phyloP scores from a whole-genome alignment of 2,113 vertebrate genomes.

The cattle (Bos taurus) region DNA sequence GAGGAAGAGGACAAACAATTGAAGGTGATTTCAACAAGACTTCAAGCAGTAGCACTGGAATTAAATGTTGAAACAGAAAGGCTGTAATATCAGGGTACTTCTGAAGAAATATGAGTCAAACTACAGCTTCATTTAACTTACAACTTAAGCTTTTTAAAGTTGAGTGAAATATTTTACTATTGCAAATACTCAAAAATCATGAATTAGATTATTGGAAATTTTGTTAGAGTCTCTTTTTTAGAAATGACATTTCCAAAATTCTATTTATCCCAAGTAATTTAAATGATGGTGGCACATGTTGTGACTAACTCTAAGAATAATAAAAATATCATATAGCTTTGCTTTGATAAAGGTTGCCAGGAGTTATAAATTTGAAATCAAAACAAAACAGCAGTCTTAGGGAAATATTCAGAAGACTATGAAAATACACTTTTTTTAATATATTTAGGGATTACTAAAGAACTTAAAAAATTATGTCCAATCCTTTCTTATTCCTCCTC shows the following conservation, averaged over 20 bases:
- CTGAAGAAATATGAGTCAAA: constrained; percentile 53
- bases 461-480: not conserved
- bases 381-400: not conserved
- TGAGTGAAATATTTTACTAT: constrained; percentile 42
- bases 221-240: not conserved
- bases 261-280: not conserved
- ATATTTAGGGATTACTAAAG: not conserved
- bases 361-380: not conserved
- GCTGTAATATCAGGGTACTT: constrained; percentile 56
- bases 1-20: constrained; percentile 66
- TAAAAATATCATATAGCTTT: not conserved
- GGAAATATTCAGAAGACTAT: not conserved
- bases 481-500: accelerated
- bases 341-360: not conserved
- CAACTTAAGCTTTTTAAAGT: constrained; percentile 61
- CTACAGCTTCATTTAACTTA: constrained; percentile 71
- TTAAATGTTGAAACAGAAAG: constrained; percentile 76
- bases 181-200: constrained; percentile 39
- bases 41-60: constrained; percentile 72
- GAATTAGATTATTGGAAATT: not conserved
- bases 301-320: not conserved
- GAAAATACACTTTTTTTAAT: not conserved
- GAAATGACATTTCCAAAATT: constrained; percentile 21
- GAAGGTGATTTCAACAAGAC: constrained; percentile 76
- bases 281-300: not conserved